Percentiles rank a stretch among this genome's conserved stretches.
These are phyloP conservation scores for Stenolophus ochropezus DNA, from an alignment of 2,888 invertebrate species.

Conservation along the genomic window DNA sequence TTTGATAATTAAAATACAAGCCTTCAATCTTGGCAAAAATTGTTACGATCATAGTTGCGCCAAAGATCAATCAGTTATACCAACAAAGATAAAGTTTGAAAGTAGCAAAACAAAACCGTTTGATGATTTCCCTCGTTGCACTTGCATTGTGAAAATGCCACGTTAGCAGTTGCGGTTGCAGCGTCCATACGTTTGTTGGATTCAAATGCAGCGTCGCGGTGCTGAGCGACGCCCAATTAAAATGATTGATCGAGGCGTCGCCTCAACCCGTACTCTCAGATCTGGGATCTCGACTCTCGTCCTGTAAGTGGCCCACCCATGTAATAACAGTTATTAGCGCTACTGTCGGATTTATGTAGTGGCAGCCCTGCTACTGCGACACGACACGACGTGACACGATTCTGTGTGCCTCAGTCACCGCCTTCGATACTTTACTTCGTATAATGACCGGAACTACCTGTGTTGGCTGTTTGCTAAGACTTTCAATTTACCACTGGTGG, in stretches of 20 bases:
- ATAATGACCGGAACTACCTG: neutral
- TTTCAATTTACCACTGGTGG: too few species aligned
- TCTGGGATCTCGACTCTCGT: slow-evolving; percentile 4
- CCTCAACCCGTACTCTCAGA: neutral
- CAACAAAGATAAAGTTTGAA: too few species aligned
- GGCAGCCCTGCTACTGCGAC: neutral
- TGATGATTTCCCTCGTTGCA: neutral
- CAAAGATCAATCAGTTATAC: too few species aligned
- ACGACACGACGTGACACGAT: slow-evolving; percentile 34
- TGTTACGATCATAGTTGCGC: too few species aligned
- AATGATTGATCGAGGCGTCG: slow-evolving; percentile 50
- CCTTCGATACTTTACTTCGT: neutral
- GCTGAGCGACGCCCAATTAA: slow-evolving; percentile 54
- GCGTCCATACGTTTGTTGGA: neutral
- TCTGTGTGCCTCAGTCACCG: neutral
- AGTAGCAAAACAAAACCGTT: neutral
- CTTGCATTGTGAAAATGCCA: neutral
- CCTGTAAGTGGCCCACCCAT: slow-evolving; percentile 50
- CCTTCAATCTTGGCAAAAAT: too few species aligned
- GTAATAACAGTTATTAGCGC: slow-evolving; percentile 55
- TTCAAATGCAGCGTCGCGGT: slow-evolving; percentile 40
- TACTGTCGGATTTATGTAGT: slow-evolving; percentile 41
- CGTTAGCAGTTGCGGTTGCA: neutral
- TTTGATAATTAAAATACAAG: too few species aligned
- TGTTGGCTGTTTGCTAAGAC: too few species aligned